Evolutionary conservation across 2,888 invertebrate species (phyloP), one percentile per base, ranked within the genome.

Genomic region (Ormia ochracea): DNA sequence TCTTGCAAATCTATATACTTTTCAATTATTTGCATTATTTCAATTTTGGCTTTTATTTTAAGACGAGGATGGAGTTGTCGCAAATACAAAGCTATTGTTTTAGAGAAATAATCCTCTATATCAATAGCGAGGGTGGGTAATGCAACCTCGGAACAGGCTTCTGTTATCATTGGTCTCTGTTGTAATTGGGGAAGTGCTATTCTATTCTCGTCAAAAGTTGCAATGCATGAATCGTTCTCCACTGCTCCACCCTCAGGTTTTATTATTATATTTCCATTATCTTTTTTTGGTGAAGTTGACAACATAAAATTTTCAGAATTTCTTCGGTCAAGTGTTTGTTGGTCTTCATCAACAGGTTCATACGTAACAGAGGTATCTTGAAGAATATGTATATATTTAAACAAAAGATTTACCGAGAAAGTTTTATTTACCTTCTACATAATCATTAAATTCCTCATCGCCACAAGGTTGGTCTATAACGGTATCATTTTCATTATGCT

Each of bases 41-140:
- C 89, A 10, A 89, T 88, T 81, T 89, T 88, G 4, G 89, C 89
- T 75, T 89, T 89, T 21, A 89, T 87, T 69, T 89, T 89, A 78
- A 88, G 86, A 3, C 87, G 85, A 1, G 87, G 85, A n/a, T 88
- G 87, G 14, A 89, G 72, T 45, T 88, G 87, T 4, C 87, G 84
- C 68, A 89, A 81, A 79, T 88, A 87, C 6, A 83, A 86, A 0
- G 88, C 87, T 43, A 89, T 86, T 3, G 87, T 86, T 76, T 88
- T 89, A 63, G 88, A 88, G 70, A 89, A 89, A 78, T 85, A 88
- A 26, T 88, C 88, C 82, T 87, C 89, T n/a, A 84, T 86, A 58
- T 86, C 86, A 19, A 56, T 81, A 4, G 21, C 52, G 12, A 9
- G 58, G 6, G 10, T 69, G 7, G 54, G 72, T 43, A 45, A 10